These are phyloP conservation scores for Electrophaes corylata DNA, from an alignment of 2,888 invertebrate genomes.

Conservation along the genomic window DNA sequence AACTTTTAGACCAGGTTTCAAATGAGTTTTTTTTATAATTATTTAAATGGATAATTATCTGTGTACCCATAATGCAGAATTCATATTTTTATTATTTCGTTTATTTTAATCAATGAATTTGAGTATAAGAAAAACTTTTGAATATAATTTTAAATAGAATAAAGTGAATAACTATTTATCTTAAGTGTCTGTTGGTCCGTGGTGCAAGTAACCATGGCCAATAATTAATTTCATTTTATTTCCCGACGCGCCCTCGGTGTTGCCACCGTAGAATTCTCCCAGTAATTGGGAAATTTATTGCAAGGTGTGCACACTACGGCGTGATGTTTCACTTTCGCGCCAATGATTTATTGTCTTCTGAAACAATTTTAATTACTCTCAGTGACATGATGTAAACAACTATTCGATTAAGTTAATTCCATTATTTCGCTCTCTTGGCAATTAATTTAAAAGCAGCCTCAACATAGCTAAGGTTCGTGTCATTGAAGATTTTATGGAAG, in stretches of 20 bases:
- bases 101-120: slow-evolving; percentile 1
- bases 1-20: too few species aligned
- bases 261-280: slow-evolving; percentile 70
- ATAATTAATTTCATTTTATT: slow-evolving; percentile 78
- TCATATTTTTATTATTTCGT: neutral
- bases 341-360: slow-evolving; percentile 81
- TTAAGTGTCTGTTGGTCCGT: slow-evolving; percentile 27
- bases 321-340: slow-evolving; percentile 82
- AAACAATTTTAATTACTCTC: slow-evolving; percentile 83
- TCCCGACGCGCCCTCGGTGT: slow-evolving; percentile 58
- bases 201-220: slow-evolving; percentile 42
- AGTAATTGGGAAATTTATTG: slow-evolving; percentile 83
- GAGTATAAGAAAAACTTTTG: too few species aligned
- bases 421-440: slow-evolving; percentile 67
- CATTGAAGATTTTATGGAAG: slow-evolving; percentile 43
- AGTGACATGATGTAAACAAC: slow-evolving; percentile 84
- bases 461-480: slow-evolving; percentile 48
- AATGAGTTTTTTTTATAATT: too few species aligned
- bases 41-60: too few species aligned
- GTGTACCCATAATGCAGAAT: neutral
- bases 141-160: slow-evolving; percentile 1
- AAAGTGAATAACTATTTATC: slow-evolving; percentile 9
- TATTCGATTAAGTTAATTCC: slow-evolving; percentile 84
- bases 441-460: slow-evolving; percentile 76
- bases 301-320: slow-evolving; percentile 75